phyloP scores from a whole-genome alignment of 2,113 vertebrate species.

The Epinephelus lanceolatus region DNA sequence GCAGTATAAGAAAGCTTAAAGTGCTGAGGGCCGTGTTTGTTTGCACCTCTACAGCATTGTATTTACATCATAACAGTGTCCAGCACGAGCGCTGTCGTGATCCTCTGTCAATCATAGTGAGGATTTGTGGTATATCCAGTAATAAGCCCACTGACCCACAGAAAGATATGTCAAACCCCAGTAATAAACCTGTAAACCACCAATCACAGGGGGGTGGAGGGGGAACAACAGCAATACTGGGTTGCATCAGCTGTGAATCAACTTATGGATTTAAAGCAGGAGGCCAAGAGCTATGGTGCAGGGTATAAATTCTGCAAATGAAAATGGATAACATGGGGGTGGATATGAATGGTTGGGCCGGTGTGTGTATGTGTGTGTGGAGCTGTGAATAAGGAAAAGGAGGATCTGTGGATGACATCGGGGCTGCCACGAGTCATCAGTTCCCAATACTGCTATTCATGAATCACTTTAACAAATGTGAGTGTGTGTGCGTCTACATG shows the following conservation, averaged over 20 bases:
- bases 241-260: constrained; percentile 67
- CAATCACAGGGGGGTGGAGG: constrained; percentile 30
- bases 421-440: constrained; percentile 64
- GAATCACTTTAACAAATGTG: constrained; percentile 70
- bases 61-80: constrained; percentile 16
- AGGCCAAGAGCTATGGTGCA: constrained; percentile 28
- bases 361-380: constrained; percentile 11
- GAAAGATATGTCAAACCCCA: constrained; percentile 62
- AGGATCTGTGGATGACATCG: constrained; percentile 50
- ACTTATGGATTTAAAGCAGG: constrained; percentile 64
- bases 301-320: constrained; percentile 69
- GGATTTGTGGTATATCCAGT: constrained; percentile 61
- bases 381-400: constrained; percentile 58
- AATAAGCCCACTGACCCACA: constrained; percentile 66
- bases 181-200: constrained; percentile 71
- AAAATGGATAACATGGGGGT: constrained; percentile 58
- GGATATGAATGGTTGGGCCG: constrained; percentile 41
- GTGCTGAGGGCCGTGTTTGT: neutral
- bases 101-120: constrained; percentile 56
- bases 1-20: neutral
- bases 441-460: constrained; percentile 49
- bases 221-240: constrained; percentile 52
- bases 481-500: neutral
- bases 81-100: constrained; percentile 8
- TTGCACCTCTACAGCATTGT: neutral